Conservation (phyloP, 1,140 invertebrate species). For the Odontomachus brunneus region DNA sequence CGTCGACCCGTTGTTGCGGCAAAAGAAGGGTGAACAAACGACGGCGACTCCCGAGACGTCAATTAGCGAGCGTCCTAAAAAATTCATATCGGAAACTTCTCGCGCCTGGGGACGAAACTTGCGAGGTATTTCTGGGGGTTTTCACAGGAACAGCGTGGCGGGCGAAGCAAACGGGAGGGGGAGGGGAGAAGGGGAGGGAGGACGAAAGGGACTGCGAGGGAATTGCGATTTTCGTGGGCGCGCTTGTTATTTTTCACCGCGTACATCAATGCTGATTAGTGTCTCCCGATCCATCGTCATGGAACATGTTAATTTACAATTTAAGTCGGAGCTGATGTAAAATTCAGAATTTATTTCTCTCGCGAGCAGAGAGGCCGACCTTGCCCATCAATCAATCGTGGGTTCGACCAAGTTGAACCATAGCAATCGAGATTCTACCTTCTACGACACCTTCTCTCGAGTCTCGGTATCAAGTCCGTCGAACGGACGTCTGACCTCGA, state of each 20-base stretch:
- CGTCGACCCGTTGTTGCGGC: conserved; percentile 56
- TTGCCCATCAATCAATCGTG: too few species aligned
- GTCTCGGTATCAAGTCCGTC: too few species aligned
- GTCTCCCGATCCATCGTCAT: too few species aligned
- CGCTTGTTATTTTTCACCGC: not conserved
- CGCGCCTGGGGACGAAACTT: conserved; percentile 39
- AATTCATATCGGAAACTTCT: conserved; percentile 51
- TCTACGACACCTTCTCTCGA: too few species aligned
- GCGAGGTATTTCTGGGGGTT: not conserved
- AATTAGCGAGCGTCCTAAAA: conserved; percentile 66
- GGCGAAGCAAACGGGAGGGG: not conserved
- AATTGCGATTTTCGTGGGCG: not conserved
- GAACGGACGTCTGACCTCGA: too few species aligned
- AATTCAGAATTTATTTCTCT: too few species aligned
- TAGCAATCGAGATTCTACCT: too few species aligned
- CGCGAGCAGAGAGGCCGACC: too few species aligned
- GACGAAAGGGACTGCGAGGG: too few species aligned
- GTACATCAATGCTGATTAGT: not conserved
- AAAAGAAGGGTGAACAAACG: conserved; percentile 61
- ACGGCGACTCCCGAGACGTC: conserved; percentile 66
- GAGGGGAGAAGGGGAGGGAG: not conserved
- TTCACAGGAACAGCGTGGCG: not conserved
- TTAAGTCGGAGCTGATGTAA: too few species aligned
- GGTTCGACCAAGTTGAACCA: too few species aligned
- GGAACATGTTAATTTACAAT: too few species aligned